Evolutionary conservation across 2,888 invertebrate genomes (phyloP).

Genomic region (Eurytoma californica): DNA sequence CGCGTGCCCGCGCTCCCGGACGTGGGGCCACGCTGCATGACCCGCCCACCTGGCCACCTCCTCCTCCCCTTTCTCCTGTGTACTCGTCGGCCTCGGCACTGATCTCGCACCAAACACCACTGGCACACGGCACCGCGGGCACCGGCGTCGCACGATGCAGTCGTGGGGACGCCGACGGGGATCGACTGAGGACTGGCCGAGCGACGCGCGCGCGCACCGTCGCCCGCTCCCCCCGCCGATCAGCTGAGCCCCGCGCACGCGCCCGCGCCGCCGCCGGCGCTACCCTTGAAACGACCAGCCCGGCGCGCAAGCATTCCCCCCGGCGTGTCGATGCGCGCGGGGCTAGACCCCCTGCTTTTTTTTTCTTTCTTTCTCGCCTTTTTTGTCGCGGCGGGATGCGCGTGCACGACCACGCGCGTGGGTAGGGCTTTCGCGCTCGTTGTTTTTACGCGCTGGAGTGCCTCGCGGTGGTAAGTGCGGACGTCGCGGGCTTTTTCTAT

Average conservation of each 20-base stretch:
- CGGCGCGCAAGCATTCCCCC: not conserved
- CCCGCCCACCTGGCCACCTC: not conserved
- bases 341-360: not conserved
- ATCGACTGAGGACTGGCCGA: not conserved
- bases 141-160: too few relatives aligned
- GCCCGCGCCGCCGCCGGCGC: not conserved
- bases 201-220: constrained; percentile 23
- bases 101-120: not conserved
- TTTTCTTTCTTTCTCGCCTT: not conserved
- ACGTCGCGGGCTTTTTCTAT: too few relatives aligned
- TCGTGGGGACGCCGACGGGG: too few relatives aligned
- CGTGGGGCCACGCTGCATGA: constrained; percentile 9
- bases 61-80: too few relatives aligned
- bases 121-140: too few relatives aligned
- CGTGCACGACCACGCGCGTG: too few relatives aligned
- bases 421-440: too few relatives aligned
- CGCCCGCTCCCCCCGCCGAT: constrained; percentile 4
- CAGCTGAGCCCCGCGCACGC: constrained; percentile 33
- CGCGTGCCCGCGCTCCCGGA: not conserved
- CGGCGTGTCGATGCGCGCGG: not conserved
- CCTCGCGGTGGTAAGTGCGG: too few relatives aligned
- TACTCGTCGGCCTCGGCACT: not conserved
- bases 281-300: not conserved
- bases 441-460: too few relatives aligned
- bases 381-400: not conserved